Base-by-base conservation (phyloP, 2,113 vertebrate species). In the Catharus minimus region DNA sequence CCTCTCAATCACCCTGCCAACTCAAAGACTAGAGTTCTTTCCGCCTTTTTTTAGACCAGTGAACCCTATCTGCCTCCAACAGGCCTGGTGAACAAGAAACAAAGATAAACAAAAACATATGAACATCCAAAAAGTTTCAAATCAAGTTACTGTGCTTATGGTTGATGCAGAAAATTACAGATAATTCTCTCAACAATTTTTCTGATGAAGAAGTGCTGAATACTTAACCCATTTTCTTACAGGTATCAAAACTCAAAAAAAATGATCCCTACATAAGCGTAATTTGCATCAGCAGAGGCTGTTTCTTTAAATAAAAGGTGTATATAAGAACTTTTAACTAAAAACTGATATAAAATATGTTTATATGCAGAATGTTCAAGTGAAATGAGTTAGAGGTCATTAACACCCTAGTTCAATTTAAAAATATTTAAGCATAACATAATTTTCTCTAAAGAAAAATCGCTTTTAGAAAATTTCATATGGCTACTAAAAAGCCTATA, bases 241-340 rank as follows among this genome's bases (percentile, higher is more conserved):
- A 15, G 5, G 3, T 41, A 24, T 50, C 13, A 56, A 61, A 89
- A 69, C 23, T 69, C 38, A 53, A 38, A 61, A 61, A 5, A 47
- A 6, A 17, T 0, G 1, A 20, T 33, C 10, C 26, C 23, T 39
- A 55, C 10, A 21, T 18, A 2, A 43, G 5, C 20, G 50, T 5
- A 3, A 22, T 67, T 85, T 84, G 32, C 9, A 72, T 10, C 11
- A 52, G 15, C 18, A 67, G 4, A 72, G 10, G 11, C 8, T n/a
- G 6, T 38, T 82, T 56, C 7, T 62, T 36, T 13, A 7, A 57
- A 47, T 22, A 65, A 83, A 43, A 15, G 0, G 6, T 72, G 4
- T 27, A 10, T 26, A 30, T 23, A 44, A 69, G 7, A 6, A 74
- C 3, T 5, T 86, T 49, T 41, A 23, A 5, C 26, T 75, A 71